Base-by-base conservation (phyloP, 2,797 vertebrate species). In the Otolemur crassicaudatus region DNA sequence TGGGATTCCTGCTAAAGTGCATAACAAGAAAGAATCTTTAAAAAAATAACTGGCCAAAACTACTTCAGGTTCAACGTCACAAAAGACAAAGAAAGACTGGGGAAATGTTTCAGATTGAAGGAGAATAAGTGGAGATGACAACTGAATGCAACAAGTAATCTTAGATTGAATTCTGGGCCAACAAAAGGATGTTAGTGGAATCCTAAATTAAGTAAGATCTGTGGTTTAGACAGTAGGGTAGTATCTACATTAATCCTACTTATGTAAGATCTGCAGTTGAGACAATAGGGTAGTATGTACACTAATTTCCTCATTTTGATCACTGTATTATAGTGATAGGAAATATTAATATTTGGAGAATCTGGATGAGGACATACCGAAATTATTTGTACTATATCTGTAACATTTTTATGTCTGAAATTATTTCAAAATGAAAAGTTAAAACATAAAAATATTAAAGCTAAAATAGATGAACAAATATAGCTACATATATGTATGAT, bases 371-470 rank as follows among this genome's bases (percentile, higher is more conserved):
- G 3, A 1, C 27, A 89, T 40, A 53, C 40, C 70, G 9, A 94
- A 96, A 85, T 60, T 56, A 77, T 85, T 81, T 75, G 75, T 67
- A 69, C 29, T 77, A 88, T 58, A 70, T 53, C 63, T 90, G 1
- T 58, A 70, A 58, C 12, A 77, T 69, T 82, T 89, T 80, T 69
- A 29, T 61, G 49, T 43, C 60, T 76, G 25, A 90, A 80, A 80
- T 43, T 81, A 87, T 56, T 87, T 82, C 7, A 53, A 96, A 92
- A 77, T 87, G 67, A 7, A 53, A 96, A 92, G 69, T 67, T 88
- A 88, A 95, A 91, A 67, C 17, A 84, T 46, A 43, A 84, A 81
- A 77, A 43, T 72, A 17, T 5, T 67, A 77, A 73, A 96, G 56
- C 17, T 49, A 29, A 82, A 90, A 84, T 53, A 69, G 20, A 58